Base-by-base conservation (phyloP, 2,113 vertebrate genomes). In the Charadrius vociferus region DNA sequence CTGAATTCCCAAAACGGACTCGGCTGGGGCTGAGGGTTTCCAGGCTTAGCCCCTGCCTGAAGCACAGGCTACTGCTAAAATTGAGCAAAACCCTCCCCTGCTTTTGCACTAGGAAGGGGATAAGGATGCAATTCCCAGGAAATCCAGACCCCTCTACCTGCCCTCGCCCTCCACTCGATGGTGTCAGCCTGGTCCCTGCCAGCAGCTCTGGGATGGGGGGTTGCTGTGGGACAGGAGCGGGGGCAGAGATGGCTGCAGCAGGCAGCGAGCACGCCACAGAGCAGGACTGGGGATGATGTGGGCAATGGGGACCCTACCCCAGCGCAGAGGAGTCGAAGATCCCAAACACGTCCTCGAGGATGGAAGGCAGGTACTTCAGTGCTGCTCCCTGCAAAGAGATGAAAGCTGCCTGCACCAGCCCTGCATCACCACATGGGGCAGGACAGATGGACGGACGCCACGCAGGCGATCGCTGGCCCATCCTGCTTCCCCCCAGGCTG, bases 311-410 rank as follows among this genome's bases (percentile, higher is more conserved):
- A 79, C 45, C 93, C 20, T 96, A 97, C 96, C 97, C 96, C 77
- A 97, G 83, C 0, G 6, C n/a, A 2, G 86, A 85, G 20, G 75
- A 75, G 74, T 97, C 86, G 4, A 97, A 94, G 77, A 96, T 84
- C n/a, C 93, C 95, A 30, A 78, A 79, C 30, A 97, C 86, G 0
- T 97, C 96, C 77, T 93, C 90, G 2, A 97, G 86, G 83, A 97
- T 92, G 39, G 61, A 96, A 20, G 97, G 97, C 88, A 97, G 62
- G 56, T 92, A 97, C 47, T 97, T 97, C 15, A 97, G 95, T 10
- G 97, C 95, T 12, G 97, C 96, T 85, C 94, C 96, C 97, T 97
- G 92, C 66, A 61, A 75, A 59, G 72, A 84, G 59, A 92, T 1
- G 2, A 0, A 6, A 7, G 26, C 87, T 92, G 87, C n/a, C 20